Evolutionary conservation across 2,113 vertebrate species (phyloP).

Genomic region (Leucoraja erinaceus): DNA sequence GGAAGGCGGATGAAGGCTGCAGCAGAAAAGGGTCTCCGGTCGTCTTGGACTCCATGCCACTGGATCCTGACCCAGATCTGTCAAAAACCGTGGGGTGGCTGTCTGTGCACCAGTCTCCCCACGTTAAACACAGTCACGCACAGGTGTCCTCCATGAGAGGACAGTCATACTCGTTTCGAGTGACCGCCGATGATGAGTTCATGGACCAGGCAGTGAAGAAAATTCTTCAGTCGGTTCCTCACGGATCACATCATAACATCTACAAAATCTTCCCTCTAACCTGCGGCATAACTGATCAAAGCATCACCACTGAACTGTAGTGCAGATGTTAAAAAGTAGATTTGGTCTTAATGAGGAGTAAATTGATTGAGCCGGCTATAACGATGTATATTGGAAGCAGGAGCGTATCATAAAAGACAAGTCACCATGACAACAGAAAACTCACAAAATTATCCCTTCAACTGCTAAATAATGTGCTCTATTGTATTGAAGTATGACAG

Average conservation of each 20-base stretch:
- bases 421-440: slow-evolving; percentile 31
- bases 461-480: background rate
- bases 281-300: background rate
- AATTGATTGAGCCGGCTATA: background rate
- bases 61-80: too few relatives aligned
- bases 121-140: too few relatives aligned
- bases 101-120: too few relatives aligned
- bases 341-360: background rate
- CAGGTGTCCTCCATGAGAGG: too few relatives aligned
- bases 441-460: slow-evolving; percentile 14
- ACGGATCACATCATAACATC: background rate
- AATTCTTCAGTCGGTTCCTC: background rate
- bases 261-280: background rate
- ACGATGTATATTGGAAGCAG: background rate
- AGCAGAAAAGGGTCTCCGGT: too few relatives aligned
- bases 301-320: background rate
- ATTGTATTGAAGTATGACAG: slow-evolving; percentile 16
- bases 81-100: too few relatives aligned
- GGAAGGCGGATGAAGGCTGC: too few relatives aligned
- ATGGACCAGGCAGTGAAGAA: background rate
- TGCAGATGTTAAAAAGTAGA: background rate
- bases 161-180: too few relatives aligned
- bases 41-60: too few relatives aligned
- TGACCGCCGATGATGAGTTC: too few relatives aligned
- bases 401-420: background rate